Percentiles rank a stretch among this genome's conserved stretches.
Evolutionary conservation across 23 tunicate genomes (phyloP).

Genomic region (Ascidia mentula): DNA sequence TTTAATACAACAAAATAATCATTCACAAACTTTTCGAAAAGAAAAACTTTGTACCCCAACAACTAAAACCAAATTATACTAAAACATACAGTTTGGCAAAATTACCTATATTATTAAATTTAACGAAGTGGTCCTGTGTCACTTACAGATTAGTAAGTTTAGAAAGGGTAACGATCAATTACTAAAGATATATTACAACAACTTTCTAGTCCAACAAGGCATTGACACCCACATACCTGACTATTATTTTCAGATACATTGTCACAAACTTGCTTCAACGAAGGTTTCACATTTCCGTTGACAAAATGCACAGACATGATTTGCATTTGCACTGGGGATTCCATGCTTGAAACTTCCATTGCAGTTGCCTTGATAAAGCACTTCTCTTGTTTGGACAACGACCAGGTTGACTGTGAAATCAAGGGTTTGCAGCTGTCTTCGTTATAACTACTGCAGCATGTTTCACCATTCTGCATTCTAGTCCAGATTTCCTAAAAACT

Average conservation of each 20-base stretch:
- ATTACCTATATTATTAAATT: too few relatives aligned
- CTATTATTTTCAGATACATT: background rate
- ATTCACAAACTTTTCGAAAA: too few relatives aligned
- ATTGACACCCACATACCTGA: background rate
- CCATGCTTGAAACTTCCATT: background rate
- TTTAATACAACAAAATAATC: too few relatives aligned
- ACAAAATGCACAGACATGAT: slow-evolving; percentile 1
- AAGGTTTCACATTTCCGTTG: background rate
- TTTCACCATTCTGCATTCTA: slow-evolving; percentile 9
- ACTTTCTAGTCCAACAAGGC: too few relatives aligned
- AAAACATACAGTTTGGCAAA: too few relatives aligned
- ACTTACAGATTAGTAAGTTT: too few relatives aligned
- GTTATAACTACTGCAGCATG: background rate
- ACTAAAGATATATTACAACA: too few relatives aligned
- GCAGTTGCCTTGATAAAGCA: background rate
- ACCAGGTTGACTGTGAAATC: background rate
- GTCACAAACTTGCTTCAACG: background rate
- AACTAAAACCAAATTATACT: too few relatives aligned
- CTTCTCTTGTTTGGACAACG: background rate
- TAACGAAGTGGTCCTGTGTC: too few relatives aligned
- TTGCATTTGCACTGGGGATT: background rate
- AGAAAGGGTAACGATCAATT: too few relatives aligned
- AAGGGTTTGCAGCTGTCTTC: background rate
- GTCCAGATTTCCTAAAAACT: slow-evolving; percentile 3
- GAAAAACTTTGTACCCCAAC: too few relatives aligned